These are phyloP conservation scores for Scophthalmus maximus DNA, from an alignment of 2,113 vertebrate species.

Conservation along the genomic window DNA sequence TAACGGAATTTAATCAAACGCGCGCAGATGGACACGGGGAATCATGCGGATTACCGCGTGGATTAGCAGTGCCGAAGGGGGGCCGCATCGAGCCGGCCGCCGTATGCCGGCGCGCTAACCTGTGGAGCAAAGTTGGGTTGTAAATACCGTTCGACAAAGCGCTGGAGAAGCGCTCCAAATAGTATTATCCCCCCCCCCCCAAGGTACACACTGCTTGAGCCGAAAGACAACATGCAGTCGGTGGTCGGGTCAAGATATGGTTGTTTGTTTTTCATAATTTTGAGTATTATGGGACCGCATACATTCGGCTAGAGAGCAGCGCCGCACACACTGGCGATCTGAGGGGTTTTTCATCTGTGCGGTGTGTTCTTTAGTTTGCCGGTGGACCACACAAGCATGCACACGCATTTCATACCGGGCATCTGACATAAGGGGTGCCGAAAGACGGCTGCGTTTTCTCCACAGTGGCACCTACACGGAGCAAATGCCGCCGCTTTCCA, in stretches of 20 bases:
- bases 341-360: background rate
- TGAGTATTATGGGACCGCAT: background rate
- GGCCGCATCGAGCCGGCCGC: slow-evolving; percentile 10
- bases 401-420: background rate
- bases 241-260: slow-evolving; percentile 9
- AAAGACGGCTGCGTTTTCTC: slow-evolving; percentile 7
- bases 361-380: background rate
- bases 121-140: background rate
- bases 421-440: background rate
- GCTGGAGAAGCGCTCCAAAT: background rate
- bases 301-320: background rate
- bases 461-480: slow-evolving; percentile 39
- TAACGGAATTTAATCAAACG: slow-evolving; percentile 49
- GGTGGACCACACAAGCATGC: background rate
- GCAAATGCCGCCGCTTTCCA: slow-evolving; percentile 26
- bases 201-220: background rate
- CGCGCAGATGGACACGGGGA: slow-evolving; percentile 46
- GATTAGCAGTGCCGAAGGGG: slow-evolving; percentile 23
- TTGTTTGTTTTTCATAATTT: slow-evolving; percentile 13
- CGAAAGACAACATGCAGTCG: background rate
- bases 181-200: background rate
- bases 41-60: slow-evolving; percentile 48
- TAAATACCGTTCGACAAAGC: background rate
- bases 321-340: background rate
- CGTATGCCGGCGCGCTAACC: background rate